Evolutionary conservation across 53 echinoderm and acorn worm species (phyloP).

Genomic region (Apostichopus leukothele): DNA sequence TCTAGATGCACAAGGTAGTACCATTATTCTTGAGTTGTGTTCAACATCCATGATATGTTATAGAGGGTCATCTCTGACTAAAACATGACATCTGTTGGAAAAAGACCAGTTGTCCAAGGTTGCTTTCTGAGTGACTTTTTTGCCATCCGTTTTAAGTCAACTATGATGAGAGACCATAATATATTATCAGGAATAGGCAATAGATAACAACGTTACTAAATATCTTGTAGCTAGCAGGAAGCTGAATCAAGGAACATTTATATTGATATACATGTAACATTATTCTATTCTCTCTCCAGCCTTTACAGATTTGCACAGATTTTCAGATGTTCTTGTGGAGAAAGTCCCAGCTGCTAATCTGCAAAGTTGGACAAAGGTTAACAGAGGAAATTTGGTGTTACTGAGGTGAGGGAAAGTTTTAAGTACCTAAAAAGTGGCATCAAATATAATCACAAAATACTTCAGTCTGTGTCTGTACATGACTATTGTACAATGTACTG

Average conservation of each 20-base stretch:
- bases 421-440: too few species aligned
- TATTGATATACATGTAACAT: not conserved
- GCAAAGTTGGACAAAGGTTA: conserved; percentile 71
- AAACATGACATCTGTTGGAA: too few species aligned
- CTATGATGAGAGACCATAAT: too few species aligned
- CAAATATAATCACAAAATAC: too few species aligned
- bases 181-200: not conserved
- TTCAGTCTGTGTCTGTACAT: too few species aligned
- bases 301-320: conserved; percentile 35
- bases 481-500: too few species aligned
- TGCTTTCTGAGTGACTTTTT: too few species aligned
- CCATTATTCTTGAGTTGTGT: too few species aligned
- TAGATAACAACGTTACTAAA: not conserved
- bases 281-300: not conserved
- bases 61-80: too few species aligned
- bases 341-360: conserved; percentile 60
- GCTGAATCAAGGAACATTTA: not conserved
- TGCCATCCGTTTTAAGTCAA: too few species aligned
- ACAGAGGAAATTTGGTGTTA: conserved; percentile 84
- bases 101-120: too few species aligned
- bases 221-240: not conserved
- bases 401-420: conserved; percentile 52
- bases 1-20: not conserved
- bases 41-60: too few species aligned
- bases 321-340: conserved; percentile 71